Evolutionary conservation across 2,888 invertebrate genomes (phyloP).

Genomic region (Drosophila conformis): DNA sequence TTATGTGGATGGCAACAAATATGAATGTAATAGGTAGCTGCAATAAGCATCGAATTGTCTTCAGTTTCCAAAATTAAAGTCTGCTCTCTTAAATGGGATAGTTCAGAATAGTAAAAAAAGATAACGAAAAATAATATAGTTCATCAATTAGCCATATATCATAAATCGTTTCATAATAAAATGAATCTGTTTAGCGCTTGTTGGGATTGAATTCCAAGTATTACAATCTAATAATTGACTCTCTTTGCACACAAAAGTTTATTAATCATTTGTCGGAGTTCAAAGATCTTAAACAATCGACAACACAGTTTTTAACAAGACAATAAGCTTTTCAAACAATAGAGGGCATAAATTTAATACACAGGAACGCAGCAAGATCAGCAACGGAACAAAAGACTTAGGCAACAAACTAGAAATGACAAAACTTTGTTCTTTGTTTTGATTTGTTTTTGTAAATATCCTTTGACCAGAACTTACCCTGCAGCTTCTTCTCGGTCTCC

Average conservation of each 20-base stretch:
- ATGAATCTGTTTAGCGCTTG: background rate
- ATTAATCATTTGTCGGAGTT: conserved; percentile 16
- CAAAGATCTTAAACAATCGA: conserved; percentile 16
- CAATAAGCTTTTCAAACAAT: conserved; percentile 29
- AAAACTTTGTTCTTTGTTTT: background rate
- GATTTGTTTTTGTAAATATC: background rate
- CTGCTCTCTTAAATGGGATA: background rate
- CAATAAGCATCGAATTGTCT: background rate
- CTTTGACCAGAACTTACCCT: conserved; percentile 89
- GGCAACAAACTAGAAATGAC: conserved; percentile 50
- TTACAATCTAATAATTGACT: background rate
- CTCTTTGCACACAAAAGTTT: background rate
- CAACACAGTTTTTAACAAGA: conserved; percentile 18
- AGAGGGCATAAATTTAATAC: conserved; percentile 2
- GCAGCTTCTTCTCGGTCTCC: conserved; percentile 97
- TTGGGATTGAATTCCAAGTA: background rate
- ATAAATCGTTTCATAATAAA: background rate
- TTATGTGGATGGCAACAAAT: conserved; percentile 40
- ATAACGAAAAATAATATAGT: background rate
- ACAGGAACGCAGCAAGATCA: background rate
- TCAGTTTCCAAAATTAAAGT: background rate
- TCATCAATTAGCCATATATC: background rate
- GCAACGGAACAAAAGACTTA: conserved; percentile 55
- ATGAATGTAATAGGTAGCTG: conserved; percentile 27
- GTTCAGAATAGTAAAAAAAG: background rate